Conservation (phyloP, 2,797 vertebrate genomes). For the Podarcis siculus region DNA sequence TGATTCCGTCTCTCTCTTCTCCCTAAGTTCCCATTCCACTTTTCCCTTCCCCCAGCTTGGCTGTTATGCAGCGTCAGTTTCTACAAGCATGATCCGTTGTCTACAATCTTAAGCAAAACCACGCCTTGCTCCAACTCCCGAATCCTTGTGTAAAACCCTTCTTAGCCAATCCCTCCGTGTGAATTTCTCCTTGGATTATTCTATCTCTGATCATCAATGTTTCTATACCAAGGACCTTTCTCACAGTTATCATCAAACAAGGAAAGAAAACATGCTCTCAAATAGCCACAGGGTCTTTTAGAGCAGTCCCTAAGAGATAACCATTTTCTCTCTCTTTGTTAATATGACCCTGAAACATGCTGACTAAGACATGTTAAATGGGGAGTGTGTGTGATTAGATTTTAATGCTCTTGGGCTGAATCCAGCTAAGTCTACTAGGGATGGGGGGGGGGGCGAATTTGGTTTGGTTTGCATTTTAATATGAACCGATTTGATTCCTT, state of each 20-base stretch:
- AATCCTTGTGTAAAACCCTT: conserved; percentile 55
- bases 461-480: too few species aligned
- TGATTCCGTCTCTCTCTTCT: conserved; percentile 23
- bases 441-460: neutral
- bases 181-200: conserved; percentile 50
- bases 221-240: conserved; percentile 56
- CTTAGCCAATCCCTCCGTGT: conserved; percentile 56
- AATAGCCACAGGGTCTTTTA: conserved; percentile 53
- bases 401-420: neutral
- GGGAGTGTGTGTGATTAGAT: neutral
- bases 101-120: conserved; percentile 63
- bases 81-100: conserved; percentile 65
- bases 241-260: conserved; percentile 56
- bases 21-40: neutral
- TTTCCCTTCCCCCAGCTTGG: conserved; percentile 36
- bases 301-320: neutral
- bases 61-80: conserved; percentile 68
- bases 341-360: conserved; percentile 35
- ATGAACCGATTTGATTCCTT: too few species aligned
- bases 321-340: conserved; percentile 35
- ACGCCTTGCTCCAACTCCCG: conserved; percentile 52
- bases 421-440: neutral
- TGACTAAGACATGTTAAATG: conserved; percentile 4
- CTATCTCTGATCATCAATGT: conserved; percentile 48
- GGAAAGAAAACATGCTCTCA: conserved; percentile 54